Evolutionary conservation across 2,113 vertebrate genomes (phyloP).

Genomic region (Corapipo altera): DNA sequence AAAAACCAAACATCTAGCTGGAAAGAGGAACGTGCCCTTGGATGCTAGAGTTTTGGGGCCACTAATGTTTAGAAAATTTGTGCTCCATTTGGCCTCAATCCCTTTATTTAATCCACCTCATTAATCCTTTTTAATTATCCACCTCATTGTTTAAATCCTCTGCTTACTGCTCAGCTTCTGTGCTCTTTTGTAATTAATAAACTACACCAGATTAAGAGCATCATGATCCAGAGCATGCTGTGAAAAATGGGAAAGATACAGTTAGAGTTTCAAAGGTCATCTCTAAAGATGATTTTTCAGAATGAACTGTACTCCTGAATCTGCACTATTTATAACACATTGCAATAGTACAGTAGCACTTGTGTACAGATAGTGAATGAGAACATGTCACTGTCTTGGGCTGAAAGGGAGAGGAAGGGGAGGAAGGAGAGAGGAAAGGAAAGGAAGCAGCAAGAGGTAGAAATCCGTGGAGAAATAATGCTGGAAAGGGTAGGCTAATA

Average conservation of each 20-base stretch:
- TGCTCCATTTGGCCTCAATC: constrained; percentile 38
- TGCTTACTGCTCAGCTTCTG: background rate
- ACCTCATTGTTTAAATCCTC: constrained; percentile 54
- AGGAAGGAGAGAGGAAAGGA: background rate
- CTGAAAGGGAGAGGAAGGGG: background rate
- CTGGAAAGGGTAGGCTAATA: background rate
- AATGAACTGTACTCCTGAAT: constrained; percentile 19
- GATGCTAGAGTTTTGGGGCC: background rate
- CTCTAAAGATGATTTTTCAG: constrained; percentile 44
- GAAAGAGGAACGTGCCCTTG: background rate
- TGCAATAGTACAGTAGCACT: background rate
- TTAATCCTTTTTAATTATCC: constrained; percentile 67
- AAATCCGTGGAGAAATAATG: background rate
- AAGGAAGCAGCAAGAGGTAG: background rate
- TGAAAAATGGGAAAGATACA: background rate
- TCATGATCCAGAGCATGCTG: background rate
- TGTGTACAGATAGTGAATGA: background rate
- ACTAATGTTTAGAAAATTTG: background rate
- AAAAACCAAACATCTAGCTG: background rate
- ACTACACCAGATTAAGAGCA: constrained; percentile 22
- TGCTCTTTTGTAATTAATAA: background rate
- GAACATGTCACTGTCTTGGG: background rate
- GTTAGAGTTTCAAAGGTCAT: constrained; percentile 26
- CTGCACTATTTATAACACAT: constrained; percentile 33
- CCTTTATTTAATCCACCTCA: constrained; percentile 52